These are phyloP conservation scores for Embiotoca jacksoni DNA, from an alignment of 2,113 vertebrate genomes.

Conservation along the genomic window DNA sequence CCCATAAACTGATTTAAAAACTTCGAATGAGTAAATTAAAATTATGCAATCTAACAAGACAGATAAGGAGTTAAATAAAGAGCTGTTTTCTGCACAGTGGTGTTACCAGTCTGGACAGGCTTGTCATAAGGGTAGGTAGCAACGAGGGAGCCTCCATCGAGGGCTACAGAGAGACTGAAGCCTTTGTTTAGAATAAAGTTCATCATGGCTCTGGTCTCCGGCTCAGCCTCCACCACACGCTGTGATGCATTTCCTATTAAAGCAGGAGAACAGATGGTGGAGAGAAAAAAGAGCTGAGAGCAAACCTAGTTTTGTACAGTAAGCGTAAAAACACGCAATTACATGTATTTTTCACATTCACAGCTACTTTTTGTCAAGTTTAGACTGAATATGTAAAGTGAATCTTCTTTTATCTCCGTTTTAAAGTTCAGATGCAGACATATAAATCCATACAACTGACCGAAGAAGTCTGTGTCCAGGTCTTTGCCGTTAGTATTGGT, in stretches of 20 bases:
- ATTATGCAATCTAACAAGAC: neutral
- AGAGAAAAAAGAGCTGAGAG: neutral
- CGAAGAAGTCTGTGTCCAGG: conserved; percentile 94
- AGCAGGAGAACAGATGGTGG: neutral
- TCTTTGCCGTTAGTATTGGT: conserved; percentile 89
- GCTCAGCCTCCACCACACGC: conserved; percentile 81
- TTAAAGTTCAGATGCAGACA: neutral
- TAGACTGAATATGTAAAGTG: neutral
- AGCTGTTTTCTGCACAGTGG: neutral
- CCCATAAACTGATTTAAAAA: no score
- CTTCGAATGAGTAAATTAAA: no score
- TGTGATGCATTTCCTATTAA: conserved; percentile 90
- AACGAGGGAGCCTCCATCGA: conserved; percentile 94
- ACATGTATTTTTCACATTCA: neutral
- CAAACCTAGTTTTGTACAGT: neutral
- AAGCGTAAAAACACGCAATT: neutral
- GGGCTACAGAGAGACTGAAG: conserved; percentile 93
- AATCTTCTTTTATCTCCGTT: neutral
- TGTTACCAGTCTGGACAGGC: conserved; percentile 91
- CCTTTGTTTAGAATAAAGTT: conserved; percentile 90
- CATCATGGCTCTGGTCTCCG: conserved; percentile 93
- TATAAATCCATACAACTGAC: conserved; percentile 77
- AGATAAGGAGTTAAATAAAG: neutral
- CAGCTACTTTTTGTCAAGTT: conserved; percentile 11
- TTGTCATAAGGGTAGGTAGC: conserved; percentile 96